These are phyloP conservation scores for Theretra japonica DNA, from an alignment of 2,888 invertebrate genomes.

Conservation along the genomic window DNA sequence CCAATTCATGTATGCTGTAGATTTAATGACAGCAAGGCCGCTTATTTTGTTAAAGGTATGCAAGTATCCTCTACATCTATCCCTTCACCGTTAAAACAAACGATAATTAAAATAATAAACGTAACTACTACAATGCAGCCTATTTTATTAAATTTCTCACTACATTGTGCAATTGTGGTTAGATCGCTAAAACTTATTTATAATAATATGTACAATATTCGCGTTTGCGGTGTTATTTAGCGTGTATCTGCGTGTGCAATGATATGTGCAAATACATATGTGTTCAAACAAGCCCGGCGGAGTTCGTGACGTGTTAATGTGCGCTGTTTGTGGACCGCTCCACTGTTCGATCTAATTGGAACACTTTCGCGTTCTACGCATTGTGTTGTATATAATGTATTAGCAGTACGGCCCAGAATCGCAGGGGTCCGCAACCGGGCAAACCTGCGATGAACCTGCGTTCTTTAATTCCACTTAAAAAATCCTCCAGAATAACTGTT, in stretches of 20 bases:
- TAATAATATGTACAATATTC: not conserved
- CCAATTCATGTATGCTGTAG: too few species aligned
- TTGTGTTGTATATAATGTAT: not conserved
- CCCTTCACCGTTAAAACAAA: too few species aligned
- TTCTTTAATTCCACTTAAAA: too few species aligned
- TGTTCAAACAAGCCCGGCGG: not conserved
- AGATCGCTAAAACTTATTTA: not conserved
- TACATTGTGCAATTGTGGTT: not conserved
- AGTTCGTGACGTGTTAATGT: constrained; percentile 35
- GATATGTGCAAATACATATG: not conserved
- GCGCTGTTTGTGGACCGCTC: constrained; percentile 23
- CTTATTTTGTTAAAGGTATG: too few species aligned
- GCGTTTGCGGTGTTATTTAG: not conserved
- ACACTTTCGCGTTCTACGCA: constrained; percentile 24
- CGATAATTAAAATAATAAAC: too few species aligned
- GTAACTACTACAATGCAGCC: too few species aligned
- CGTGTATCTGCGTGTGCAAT: not conserved
- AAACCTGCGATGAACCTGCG: too few species aligned
- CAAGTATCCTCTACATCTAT: too few species aligned
- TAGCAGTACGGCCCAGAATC: too few species aligned
- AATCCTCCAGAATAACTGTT: too few species aligned
- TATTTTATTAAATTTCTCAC: not conserved
- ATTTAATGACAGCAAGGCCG: too few species aligned
- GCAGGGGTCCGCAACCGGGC: too few species aligned
- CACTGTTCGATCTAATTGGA: constrained; percentile 32